phyloP scores from a whole-genome alignment of 2,888 invertebrate genomes.

The Drosophila hamatofila region DNA sequence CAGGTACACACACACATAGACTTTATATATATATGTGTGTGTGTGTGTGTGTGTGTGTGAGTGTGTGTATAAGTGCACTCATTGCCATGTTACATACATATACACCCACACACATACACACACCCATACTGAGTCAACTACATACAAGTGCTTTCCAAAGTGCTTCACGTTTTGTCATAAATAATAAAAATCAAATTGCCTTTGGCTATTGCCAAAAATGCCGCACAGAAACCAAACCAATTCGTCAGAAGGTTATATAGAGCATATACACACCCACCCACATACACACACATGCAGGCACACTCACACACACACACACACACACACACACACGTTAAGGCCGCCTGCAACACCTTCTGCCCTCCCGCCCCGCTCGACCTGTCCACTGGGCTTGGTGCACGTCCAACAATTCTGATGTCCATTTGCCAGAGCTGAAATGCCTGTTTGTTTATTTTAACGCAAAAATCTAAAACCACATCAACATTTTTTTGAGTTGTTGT shows the following conservation, averaged over 20 bases:
- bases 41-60: neutral
- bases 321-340: constrained; percentile 1
- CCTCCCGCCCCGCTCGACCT: constrained; percentile 36
- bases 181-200: constrained; percentile 74
- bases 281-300: constrained; percentile 14
- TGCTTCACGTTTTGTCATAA: constrained; percentile 50
- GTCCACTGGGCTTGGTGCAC: constrained; percentile 56
- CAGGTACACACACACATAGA: constrained; percentile 16
- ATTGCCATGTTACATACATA: constrained; percentile 17
- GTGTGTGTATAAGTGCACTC: constrained; percentile 22
- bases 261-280: constrained; percentile 18
- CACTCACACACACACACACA: constrained; percentile 15
- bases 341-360: constrained; percentile 29
- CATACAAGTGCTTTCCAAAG: constrained; percentile 42
- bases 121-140: constrained; percentile 1
- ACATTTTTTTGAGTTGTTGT: constrained; percentile 52
- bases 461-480: constrained; percentile 79
- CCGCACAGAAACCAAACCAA: constrained; percentile 38
- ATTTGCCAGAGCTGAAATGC: constrained; percentile 74
- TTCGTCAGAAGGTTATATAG: constrained; percentile 67
- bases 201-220: constrained; percentile 68
- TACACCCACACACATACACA: neutral
- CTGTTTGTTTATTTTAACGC: constrained; percentile 74
- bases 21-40: neutral
- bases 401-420: constrained; percentile 70